Evolutionary conservation across 2,113 vertebrate species (phyloP).

Genomic region (Excalfactoria chinensis): DNA sequence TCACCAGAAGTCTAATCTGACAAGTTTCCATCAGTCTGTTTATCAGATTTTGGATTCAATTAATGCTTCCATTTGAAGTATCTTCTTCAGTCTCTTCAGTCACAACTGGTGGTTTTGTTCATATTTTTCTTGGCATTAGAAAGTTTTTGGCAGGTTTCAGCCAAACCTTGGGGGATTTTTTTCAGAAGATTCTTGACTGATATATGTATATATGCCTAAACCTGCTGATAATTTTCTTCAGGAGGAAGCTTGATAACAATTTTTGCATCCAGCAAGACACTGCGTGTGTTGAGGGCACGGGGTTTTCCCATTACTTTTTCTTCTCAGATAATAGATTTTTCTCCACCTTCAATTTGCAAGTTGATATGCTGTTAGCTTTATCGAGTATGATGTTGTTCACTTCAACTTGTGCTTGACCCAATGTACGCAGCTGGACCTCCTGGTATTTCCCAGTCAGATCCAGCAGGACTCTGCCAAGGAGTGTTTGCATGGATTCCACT

Average conservation of each 20-base stretch:
- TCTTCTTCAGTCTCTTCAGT: not conserved
- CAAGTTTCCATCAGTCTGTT: not conserved
- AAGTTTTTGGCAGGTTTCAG: not conserved
- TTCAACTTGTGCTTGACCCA: not conserved
- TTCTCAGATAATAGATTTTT: not conserved
- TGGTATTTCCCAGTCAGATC: not conserved
- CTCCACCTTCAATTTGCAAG: not conserved
- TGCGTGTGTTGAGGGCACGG: not conserved
- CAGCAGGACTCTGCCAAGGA: not conserved
- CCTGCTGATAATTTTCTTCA: not conserved
- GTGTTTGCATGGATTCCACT: not conserved
- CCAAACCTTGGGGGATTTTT: not conserved
- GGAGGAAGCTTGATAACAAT: not conserved
- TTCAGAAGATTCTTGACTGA: not conserved
- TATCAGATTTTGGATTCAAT: not conserved
- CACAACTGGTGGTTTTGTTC: not conserved
- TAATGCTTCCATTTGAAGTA: not conserved
- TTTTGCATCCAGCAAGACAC: not conserved
- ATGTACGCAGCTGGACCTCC: not conserved
- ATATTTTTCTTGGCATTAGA: not conserved
- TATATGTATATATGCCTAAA: not conserved
- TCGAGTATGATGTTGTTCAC: not conserved
- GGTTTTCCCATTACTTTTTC: conserved; percentile 4
- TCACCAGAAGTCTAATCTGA: not conserved
- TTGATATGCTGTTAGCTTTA: not conserved